Conservation (phyloP, 2,113 vertebrate species). For the Ascaphus truei region DNA sequence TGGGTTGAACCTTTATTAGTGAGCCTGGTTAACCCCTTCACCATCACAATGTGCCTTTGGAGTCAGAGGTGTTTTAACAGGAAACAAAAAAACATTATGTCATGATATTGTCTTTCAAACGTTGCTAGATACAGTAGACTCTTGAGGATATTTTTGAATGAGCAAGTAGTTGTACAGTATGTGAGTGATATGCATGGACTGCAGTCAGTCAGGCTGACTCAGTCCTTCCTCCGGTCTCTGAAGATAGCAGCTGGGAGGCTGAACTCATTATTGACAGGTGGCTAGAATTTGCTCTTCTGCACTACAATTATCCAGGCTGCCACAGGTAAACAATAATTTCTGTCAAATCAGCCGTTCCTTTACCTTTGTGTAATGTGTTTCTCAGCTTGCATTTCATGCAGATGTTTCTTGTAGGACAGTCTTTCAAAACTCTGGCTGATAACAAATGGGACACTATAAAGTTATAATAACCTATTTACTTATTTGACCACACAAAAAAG, state of each 20-base stretch:
- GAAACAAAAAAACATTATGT: too few species aligned
- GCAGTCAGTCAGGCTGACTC: too few species aligned
- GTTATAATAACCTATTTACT: not conserved
- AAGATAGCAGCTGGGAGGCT: not conserved
- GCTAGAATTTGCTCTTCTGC: not conserved
- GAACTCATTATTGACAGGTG: not conserved
- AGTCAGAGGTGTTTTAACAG: too few species aligned
- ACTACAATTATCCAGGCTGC: not conserved
- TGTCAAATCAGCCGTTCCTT: slow-evolving; percentile 16
- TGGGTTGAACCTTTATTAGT: too few species aligned
- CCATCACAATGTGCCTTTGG: too few species aligned
- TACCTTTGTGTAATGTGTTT: not conserved
- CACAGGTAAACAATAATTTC: slow-evolving; percentile 28
- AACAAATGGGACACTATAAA: not conserved
- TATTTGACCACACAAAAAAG: too few species aligned
- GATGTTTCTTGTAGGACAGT: not conserved
- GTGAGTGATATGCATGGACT: too few species aligned
- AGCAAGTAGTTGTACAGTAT: too few species aligned
- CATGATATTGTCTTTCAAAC: too few species aligned
- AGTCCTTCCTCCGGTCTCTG: not conserved
- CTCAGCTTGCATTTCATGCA: not conserved
- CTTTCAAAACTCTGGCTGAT: not conserved
- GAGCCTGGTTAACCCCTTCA: too few species aligned
- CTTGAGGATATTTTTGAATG: too few species aligned
- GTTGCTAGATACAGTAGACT: too few species aligned